Evolutionary conservation across 2,113 vertebrate genomes (phyloP).

Genomic region (Sturnira hondurensis): DNA sequence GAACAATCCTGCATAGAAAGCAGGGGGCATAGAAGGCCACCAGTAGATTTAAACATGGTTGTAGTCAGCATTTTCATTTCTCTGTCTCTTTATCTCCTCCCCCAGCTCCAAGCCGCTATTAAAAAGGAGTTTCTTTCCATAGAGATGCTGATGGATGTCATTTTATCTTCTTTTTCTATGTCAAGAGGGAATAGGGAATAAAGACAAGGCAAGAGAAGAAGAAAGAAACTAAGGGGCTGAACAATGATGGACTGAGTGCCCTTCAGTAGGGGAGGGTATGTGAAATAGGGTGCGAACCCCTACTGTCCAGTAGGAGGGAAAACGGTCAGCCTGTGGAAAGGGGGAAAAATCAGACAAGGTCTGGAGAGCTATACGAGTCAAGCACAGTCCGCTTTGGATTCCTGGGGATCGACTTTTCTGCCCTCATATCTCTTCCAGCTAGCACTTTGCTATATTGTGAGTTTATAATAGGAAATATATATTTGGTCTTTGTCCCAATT

Average conservation of each 20-base stretch:
- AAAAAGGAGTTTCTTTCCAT: background rate
- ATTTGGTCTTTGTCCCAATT: background rate
- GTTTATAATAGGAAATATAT: background rate
- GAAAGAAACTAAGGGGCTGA: background rate
- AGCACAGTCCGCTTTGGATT: background rate
- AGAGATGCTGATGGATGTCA: background rate
- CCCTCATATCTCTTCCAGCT: background rate
- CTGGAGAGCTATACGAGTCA: background rate
- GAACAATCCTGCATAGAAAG: background rate
- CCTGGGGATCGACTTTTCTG: background rate
- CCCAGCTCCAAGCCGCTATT: background rate
- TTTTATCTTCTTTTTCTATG: background rate
- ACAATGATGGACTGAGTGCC: background rate
- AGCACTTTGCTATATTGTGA: background rate
- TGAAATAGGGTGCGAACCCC: accelerated
- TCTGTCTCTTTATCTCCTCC: background rate
- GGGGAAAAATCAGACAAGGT: accelerated
- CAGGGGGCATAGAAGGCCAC: background rate
- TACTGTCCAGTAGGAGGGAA: background rate
- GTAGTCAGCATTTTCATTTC: background rate
- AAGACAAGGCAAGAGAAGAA: background rate
- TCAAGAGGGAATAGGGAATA: background rate
- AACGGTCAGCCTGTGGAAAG: accelerated
- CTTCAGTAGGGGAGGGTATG: too few species aligned
- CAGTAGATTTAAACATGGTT: background rate